Conservation (phyloP, 2,113 vertebrate species). For the Eidolon helvum region DNA sequence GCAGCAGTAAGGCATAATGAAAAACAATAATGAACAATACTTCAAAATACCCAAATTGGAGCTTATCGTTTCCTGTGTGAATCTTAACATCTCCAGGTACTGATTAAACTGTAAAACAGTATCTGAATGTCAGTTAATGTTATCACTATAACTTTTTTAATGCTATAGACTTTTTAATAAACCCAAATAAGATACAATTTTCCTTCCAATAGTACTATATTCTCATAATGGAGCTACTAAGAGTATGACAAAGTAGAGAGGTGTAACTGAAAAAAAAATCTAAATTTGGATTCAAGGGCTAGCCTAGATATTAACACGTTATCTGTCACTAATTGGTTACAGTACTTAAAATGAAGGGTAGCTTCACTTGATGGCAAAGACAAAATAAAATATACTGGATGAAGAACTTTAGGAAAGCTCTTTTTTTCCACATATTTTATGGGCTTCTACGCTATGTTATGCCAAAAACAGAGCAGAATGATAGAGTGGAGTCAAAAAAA, state of each 20-base stretch:
- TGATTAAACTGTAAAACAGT: conserved; percentile 22
- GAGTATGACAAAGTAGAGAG: background rate
- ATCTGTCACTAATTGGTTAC: background rate
- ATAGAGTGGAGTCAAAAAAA: background rate
- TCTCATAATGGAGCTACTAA: background rate
- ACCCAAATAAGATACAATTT: background rate
- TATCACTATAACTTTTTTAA: background rate
- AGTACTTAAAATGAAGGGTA: conserved; percentile 26
- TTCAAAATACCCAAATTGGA: conserved; percentile 2
- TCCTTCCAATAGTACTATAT: background rate
- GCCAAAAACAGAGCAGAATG: conserved; percentile 29
- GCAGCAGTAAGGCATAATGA: background rate
- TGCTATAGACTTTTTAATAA: conserved; percentile 13
- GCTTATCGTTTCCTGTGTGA: conserved; percentile 3
- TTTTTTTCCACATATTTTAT: conserved; percentile 1
- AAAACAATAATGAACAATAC: background rate
- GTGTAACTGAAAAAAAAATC: background rate
- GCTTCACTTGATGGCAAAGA: background rate
- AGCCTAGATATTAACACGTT: background rate
- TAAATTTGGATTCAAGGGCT: conserved; percentile 6
- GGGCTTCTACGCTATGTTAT: background rate
- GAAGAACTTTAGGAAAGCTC: conserved; percentile 7
- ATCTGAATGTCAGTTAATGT: background rate
- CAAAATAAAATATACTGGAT: background rate
- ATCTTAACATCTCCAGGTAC: background rate